A percentile compares a stretch with the other conserved stretches of the same genome.
Conservation (phyloP, 2,113 vertebrate species). For the Labrus mixtus region DNA sequence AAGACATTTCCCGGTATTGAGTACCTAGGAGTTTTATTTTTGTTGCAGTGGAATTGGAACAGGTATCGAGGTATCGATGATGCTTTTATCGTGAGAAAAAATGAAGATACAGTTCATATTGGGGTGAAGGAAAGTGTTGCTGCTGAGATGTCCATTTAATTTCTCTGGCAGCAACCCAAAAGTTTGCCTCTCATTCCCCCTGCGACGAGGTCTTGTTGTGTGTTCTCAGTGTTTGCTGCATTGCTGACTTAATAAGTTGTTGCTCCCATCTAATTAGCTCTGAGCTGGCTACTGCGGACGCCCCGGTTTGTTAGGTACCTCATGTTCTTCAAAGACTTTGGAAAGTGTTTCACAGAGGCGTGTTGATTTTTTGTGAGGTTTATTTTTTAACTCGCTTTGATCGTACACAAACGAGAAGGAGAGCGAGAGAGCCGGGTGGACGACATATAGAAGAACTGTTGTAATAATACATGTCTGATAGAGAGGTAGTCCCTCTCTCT, state of each 20-base stretch:
- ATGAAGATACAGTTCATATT: no score
- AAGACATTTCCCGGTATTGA: no score
- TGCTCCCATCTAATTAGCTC: conserved; percentile 48
- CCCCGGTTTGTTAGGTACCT: conserved; percentile 28
- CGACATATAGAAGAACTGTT: background rate
- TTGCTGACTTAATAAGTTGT: conserved; percentile 28
- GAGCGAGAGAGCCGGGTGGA: background rate
- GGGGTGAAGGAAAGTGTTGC: no score
- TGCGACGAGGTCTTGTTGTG: background rate
- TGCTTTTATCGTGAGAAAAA: no score
- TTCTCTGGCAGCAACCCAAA: background rate
- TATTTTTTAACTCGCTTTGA: conserved; percentile 53
- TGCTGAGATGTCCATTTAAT: no score
- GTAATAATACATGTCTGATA: conserved; percentile 1
- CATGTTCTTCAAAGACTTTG: conserved; percentile 71
- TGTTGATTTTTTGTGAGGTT: background rate
- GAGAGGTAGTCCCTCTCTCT: background rate
- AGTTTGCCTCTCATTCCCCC: background rate
- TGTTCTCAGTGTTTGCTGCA: conserved; percentile 16
- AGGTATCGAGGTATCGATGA: no score
- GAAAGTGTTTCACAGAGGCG: conserved; percentile 19
- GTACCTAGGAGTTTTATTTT: no score
- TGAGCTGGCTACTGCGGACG: conserved; percentile 22
- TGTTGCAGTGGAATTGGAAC: no score
- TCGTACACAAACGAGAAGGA: conserved; percentile 37